Conservation (phyloP, 92 coral and sea anemone species). For the Epizoanthus fatuus region DNA sequence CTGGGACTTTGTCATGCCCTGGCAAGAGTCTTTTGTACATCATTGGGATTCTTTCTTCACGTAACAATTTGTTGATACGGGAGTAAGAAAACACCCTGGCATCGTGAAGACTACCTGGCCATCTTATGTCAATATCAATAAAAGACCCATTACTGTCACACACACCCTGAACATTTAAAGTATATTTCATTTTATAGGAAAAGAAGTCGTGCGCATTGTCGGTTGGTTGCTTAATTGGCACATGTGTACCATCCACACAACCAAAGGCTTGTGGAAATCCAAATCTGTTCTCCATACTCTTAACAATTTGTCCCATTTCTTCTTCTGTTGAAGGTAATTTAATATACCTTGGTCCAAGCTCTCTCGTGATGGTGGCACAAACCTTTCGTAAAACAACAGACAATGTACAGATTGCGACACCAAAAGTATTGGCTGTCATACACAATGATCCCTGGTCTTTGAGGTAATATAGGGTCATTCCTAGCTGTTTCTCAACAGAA, state of each 20-base stretch:
- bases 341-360: slow-evolving; percentile 39
- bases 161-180: no score
- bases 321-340: neutral
- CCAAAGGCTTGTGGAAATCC: no score
- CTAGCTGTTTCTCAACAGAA: neutral
- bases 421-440: slow-evolving; percentile 33
- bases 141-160: no score
- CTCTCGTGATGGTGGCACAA: slow-evolving; percentile 35
- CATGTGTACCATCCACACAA: no score
- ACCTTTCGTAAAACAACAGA: slow-evolving; percentile 32
- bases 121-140: no score
- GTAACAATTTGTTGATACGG: slow-evolving; percentile 33
- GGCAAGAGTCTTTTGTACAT: slow-evolving; percentile 34
- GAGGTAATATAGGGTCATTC: neutral
- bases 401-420: slow-evolving; percentile 9
- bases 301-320: no score
- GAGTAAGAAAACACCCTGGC: slow-evolving; percentile 15
- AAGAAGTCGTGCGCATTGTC: no score
- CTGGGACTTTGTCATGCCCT: slow-evolving; percentile 51
- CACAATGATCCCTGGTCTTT: slow-evolving; percentile 16
- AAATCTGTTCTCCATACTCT: no score
- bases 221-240: no score
- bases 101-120: no score
- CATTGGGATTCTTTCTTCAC: slow-evolving; percentile 45
- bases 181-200: no score